Base-by-base conservation (phyloP, 1,140 invertebrate genomes). In the Berghia stephanieae region DNA sequence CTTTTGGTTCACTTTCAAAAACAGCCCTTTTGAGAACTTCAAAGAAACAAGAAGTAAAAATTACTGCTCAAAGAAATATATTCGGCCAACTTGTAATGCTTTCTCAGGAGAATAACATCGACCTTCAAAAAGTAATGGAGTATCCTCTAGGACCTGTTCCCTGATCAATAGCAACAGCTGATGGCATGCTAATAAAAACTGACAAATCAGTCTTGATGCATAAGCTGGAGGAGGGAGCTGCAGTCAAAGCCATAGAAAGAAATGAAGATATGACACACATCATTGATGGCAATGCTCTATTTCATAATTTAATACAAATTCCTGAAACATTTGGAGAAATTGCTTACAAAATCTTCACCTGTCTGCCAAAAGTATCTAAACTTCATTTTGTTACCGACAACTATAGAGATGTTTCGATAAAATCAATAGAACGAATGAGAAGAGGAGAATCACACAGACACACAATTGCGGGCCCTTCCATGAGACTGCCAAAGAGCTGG, bases 401-500 rank as follows among this genome's bases (percentile, higher is more conserved):
- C 18, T 46, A 71, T 27, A 71, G 46, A 10, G 42, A 42, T 10
- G 42, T 10, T 10, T 71, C 69, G 21, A 71, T 71, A 5, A 46
- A 71, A 40, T 43, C 38, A 16, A 71, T 71, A 13, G 69, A 71
- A 44, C 5, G 69, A 42, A 5, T 38, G n/a, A 71, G 69, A n/a
- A 74, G 71, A 42, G 71, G 71, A 8, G 72, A 49, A 24, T 18
- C 10, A 31, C 67, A 80, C 42, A 44, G 55, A 31, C 4, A 71
- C 4, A 42, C 75, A 55, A 66, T 83, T 40, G 49, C 74, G 68
- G 71, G 67, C 8, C 44, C 66, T 16, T 75, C 63, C n/a, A 83
- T 75, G 69, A 74, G 55, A 38, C 72, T 44, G 70, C 75, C 73
- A 69, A 44, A 40, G 13, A 76, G 78, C 34, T 79, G 77, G 75